Evolutionary conservation across 2,113 vertebrate genomes (phyloP).

Genomic region (Ciconia stormi): DNA sequence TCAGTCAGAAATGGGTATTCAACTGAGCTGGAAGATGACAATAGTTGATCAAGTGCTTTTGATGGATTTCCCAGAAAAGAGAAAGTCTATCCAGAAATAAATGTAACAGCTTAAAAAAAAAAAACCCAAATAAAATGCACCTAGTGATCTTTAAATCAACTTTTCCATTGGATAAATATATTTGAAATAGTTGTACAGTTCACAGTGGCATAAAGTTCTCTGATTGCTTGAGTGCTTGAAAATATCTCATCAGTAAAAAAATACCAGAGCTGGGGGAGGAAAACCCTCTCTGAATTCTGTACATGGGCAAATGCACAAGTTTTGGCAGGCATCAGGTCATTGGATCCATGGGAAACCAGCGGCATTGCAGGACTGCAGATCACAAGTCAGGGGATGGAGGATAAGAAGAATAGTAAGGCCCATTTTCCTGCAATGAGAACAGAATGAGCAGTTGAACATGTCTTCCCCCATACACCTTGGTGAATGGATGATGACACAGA

Average conservation of each 20-base stretch:
- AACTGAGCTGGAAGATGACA: conserved; percentile 18
- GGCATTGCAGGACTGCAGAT: conserved; percentile 49
- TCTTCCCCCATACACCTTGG: neutral
- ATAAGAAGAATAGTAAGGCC: conserved; percentile 76
- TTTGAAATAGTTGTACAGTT: conserved; percentile 73
- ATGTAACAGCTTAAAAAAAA: conserved; percentile 35
- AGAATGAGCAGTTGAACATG: neutral
- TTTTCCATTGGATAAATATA: conserved; percentile 75
- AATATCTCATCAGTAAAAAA: conserved; percentile 82
- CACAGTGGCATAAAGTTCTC: conserved; percentile 71
- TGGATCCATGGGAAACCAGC: conserved; percentile 56
- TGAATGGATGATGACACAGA: neutral
- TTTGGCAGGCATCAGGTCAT: conserved; percentile 58
- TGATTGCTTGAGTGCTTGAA: conserved; percentile 76
- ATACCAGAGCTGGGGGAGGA: conserved; percentile 80
- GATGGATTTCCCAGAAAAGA: conserved; percentile 1
- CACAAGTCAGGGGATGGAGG: conserved; percentile 80
- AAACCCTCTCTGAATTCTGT: conserved; percentile 77
- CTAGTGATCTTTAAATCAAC: conserved; percentile 50
- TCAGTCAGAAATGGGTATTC: conserved; percentile 9
- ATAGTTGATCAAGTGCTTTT: neutral
- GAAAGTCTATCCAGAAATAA: conserved; percentile 34
- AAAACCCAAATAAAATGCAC: conserved; percentile 1
- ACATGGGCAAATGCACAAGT: conserved; percentile 67
- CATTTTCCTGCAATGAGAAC: conserved; percentile 75